A percentile compares a stretch with the other conserved stretches of the same genome.
These are phyloP conservation scores for Grus americana DNA, from an alignment of 2,113 vertebrate species.

Conservation along the genomic window DNA sequence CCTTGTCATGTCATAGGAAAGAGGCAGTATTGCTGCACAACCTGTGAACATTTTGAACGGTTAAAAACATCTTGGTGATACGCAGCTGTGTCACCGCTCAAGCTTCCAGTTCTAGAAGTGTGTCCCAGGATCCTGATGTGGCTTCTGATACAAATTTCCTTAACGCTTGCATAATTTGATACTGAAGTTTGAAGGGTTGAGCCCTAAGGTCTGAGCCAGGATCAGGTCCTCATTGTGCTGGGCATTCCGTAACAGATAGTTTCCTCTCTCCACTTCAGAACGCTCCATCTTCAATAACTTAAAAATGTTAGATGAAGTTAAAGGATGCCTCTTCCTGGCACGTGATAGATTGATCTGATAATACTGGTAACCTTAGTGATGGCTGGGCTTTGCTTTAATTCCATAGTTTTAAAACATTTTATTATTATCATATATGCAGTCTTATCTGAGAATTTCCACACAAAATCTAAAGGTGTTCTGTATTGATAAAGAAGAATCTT, in stretches of 20 bases:
- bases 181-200: not conserved
- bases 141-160: not conserved
- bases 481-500: not conserved
- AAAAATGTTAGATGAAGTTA: not conserved
- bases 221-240: not conserved
- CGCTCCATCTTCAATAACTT: not conserved
- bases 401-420: fast-evolving
- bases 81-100: not conserved
- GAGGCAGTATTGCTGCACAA: not conserved
- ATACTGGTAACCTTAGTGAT: not conserved
- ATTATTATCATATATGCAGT: fast-evolving
- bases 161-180: not conserved
- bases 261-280: not conserved
- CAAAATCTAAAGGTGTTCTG: not conserved
- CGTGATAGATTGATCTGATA: not conserved
- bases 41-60: too few relatives aligned
- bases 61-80: not conserved
- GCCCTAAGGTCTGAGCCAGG: not conserved
- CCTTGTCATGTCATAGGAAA: not conserved
- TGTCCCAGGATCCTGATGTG: not conserved
- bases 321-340: not conserved
- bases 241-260: not conserved
- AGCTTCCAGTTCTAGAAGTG: not conserved
- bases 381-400: not conserved
- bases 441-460: not conserved